Conservation (phyloP, 2,888 invertebrate species). For the Plusia festucae region DNA sequence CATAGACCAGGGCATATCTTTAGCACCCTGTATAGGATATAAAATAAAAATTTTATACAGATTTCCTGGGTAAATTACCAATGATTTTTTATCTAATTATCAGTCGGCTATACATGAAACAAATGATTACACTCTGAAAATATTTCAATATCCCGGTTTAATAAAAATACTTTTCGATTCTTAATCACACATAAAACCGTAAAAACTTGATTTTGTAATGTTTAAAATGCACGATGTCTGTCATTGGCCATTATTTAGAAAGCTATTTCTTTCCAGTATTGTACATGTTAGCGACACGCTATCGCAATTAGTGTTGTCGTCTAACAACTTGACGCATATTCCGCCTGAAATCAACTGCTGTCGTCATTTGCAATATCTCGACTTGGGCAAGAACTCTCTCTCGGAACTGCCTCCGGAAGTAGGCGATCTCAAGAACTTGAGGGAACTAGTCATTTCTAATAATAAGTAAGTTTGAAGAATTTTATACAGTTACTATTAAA, state of each 20-base stretch:
- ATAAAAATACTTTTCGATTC: not conserved
- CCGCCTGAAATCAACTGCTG: slow-evolving; percentile 91
- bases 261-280: slow-evolving; percentile 76
- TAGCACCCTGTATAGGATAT: too few relatives aligned
- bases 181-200: not conserved
- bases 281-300: slow-evolving; percentile 84
- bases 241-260: too few relatives aligned
- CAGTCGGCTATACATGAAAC: too few relatives aligned
- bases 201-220: too few relatives aligned
- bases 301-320: slow-evolving; percentile 92
- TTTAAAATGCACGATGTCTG: too few relatives aligned
- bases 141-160: too few relatives aligned
- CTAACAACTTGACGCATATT: slow-evolving; percentile 91
- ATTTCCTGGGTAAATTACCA: too few relatives aligned
- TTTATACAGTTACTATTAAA: too few relatives aligned
- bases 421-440: slow-evolving; percentile 90
- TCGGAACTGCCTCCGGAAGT: slow-evolving; percentile 91
- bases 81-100: too few relatives aligned
- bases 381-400: slow-evolving; percentile 93
- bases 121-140: too few relatives aligned
- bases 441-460: slow-evolving; percentile 94
- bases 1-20: too few relatives aligned
- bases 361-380: slow-evolving; percentile 91
- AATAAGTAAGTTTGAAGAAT: slow-evolving; percentile 91
- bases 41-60: too few relatives aligned